Evolutionary conservation across 1,140 invertebrate genomes (phyloP).

Genomic region (Aphaenogaster floridana): DNA sequence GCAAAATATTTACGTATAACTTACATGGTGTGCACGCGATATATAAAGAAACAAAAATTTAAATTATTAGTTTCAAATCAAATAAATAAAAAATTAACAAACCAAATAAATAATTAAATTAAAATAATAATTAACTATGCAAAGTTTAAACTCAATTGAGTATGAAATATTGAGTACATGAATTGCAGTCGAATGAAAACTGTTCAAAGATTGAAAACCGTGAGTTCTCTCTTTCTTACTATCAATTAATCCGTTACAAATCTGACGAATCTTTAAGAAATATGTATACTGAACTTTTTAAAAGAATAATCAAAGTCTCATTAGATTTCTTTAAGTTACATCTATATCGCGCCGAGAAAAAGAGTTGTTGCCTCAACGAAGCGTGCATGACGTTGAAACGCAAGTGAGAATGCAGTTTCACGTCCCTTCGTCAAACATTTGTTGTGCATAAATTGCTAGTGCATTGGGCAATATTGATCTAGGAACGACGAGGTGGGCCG

Average conservation of each 20-base stretch:
- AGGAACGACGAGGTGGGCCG: neutral
- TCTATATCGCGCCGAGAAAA: neutral
- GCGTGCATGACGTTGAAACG: neutral
- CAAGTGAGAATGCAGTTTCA: constrained; percentile 32
- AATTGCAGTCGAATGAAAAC: neutral
- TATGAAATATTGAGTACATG: neutral
- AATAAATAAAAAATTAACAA: neutral
- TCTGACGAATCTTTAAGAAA: neutral
- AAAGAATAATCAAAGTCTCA: neutral
- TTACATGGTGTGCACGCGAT: neutral
- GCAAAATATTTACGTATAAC: neutral
- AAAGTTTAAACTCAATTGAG: neutral
- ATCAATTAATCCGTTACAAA: neutral
- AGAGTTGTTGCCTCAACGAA: neutral
- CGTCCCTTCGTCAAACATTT: constrained; percentile 68
- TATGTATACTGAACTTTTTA: neutral
- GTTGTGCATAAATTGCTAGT: constrained; percentile 66
- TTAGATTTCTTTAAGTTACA: constrained; percentile 1
- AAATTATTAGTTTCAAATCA: neutral
- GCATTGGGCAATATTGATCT: constrained; percentile 70
- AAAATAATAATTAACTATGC: constrained; percentile 7
- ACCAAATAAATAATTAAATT: neutral
- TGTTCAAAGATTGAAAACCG: neutral
- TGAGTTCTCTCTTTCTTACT: neutral
- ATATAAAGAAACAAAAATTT: neutral